phyloP scores from a whole-genome alignment of 2,113 vertebrate species.

The Ia io region DNA sequence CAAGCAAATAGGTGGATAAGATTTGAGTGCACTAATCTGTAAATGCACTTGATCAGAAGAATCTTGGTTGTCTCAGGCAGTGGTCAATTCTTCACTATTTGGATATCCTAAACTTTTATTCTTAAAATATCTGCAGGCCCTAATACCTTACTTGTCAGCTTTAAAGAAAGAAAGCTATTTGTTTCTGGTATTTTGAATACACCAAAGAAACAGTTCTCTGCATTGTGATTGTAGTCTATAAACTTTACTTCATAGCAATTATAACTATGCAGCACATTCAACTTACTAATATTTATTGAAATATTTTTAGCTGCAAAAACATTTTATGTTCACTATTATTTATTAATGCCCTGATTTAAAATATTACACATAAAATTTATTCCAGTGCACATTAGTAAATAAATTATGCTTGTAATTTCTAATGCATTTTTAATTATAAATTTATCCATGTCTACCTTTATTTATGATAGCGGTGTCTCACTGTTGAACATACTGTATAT shows the following conservation, averaged over 20 bases:
- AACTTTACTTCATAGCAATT: constrained; percentile 62
- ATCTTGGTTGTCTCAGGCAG: not conserved
- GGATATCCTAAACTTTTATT: not conserved
- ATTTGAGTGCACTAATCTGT: not conserved
- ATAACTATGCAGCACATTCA: constrained; percentile 56
- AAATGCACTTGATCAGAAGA: not conserved
- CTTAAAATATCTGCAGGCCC: not conserved
- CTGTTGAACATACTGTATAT: constrained; percentile 77
- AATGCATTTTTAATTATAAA: constrained; percentile 84
- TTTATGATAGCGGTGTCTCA: constrained; percentile 77
- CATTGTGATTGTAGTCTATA: constrained; percentile 1
- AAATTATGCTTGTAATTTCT: constrained; percentile 84
- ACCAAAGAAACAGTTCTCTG: constrained; percentile 28
- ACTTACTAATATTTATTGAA: constrained; percentile 77
- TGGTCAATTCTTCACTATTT: not conserved
- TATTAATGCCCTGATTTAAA: constrained; percentile 82
- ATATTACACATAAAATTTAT: constrained; percentile 80
- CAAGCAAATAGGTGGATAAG: not conserved
- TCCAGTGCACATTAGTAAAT: constrained; percentile 81
- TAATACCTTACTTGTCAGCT: not conserved
- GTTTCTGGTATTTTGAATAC: constrained; percentile 37
- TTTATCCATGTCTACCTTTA: constrained; percentile 81
- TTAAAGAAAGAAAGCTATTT: constrained; percentile 25
- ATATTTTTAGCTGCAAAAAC: constrained; percentile 79
- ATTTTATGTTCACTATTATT: constrained; percentile 80